A percentile compares a stretch with the other conserved stretches of the same genome.
Conservation (phyloP, 2,797 vertebrate species). For the Galago senegalensis region DNA sequence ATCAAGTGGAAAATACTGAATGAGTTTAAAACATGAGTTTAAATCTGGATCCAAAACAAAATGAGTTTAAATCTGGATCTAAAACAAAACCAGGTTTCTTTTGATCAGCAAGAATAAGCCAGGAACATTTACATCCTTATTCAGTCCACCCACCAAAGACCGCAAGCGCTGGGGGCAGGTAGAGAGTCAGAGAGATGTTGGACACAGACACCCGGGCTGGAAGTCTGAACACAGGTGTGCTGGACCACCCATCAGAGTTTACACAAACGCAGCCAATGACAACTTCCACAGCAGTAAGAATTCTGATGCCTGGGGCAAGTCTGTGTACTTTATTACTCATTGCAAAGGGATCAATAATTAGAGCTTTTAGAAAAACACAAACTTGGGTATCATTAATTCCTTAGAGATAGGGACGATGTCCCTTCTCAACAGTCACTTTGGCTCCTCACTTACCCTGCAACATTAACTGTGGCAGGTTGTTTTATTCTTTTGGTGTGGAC, state of each 20-base stretch:
- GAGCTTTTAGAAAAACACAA: constrained; percentile 25
- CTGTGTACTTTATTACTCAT: background rate
- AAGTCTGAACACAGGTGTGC: background rate
- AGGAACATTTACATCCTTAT: background rate
- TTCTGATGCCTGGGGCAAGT: background rate
- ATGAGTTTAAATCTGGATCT: background rate
- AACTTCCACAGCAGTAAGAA: background rate
- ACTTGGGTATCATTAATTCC: constrained; percentile 34
- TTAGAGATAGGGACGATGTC: background rate
- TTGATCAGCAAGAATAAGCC: background rate
- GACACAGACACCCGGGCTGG: background rate
- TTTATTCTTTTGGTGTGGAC: constrained; percentile 70
- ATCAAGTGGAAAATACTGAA: background rate
- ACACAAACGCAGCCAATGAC: background rate
- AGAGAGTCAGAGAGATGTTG: background rate
- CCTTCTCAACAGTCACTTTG: background rate
- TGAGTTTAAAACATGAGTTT: background rate
- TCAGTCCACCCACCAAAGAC: background rate
- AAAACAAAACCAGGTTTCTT: background rate
- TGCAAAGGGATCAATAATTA: background rate
- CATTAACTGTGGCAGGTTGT: constrained; percentile 59
- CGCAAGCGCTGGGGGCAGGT: background rate
- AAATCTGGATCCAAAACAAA: background rate
- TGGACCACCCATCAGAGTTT: background rate
- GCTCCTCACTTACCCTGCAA: constrained; percentile 63